phyloP scores from a whole-genome alignment of 2,797 vertebrate genomes.

The Coendou prehensilis region DNA sequence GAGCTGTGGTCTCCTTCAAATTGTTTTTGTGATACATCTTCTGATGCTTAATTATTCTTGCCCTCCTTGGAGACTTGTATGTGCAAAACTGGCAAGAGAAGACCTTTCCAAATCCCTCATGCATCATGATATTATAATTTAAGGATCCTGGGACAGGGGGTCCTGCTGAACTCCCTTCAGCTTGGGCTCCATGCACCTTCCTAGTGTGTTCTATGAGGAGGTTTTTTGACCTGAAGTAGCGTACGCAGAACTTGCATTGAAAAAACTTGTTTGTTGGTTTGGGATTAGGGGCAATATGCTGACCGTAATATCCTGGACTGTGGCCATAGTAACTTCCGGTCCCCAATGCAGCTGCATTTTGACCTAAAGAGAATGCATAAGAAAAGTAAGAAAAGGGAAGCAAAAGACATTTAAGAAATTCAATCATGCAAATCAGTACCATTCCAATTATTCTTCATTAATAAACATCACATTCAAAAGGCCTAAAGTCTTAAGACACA shows the following conservation, averaged over 20 bases:
- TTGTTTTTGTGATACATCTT: slow-evolving; percentile 96
- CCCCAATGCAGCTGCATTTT: slow-evolving; percentile 91
- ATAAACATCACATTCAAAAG: slow-evolving; percentile 55
- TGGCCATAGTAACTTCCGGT: slow-evolving; percentile 91
- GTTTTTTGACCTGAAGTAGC: slow-evolving; percentile 98
- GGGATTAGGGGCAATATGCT: slow-evolving; percentile 88
- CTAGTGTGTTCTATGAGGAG: slow-evolving; percentile 97
- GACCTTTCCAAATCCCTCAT: slow-evolving; percentile 96
- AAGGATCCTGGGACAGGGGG: slow-evolving; percentile 91
- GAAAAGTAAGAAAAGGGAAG: slow-evolving; percentile 76
- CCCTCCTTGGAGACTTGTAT: slow-evolving; percentile 96
- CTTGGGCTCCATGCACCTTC: slow-evolving; percentile 95
- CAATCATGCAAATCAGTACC: slow-evolving; percentile 46
- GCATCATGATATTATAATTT: slow-evolving; percentile 94
- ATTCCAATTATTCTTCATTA: slow-evolving; percentile 63
- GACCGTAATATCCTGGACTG: slow-evolving; percentile 90
- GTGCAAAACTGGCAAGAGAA: slow-evolving; percentile 98
- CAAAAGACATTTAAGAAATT: slow-evolving; percentile 70
- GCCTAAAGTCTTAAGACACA: background rate
- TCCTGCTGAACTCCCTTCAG: slow-evolving; percentile 88
- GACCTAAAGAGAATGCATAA: slow-evolving; percentile 91
- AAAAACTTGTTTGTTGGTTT: slow-evolving; percentile 96
- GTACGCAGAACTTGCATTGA: slow-evolving; percentile 99
- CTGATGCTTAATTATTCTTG: slow-evolving; percentile 97
- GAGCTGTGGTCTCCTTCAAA: slow-evolving; percentile 89